Conservation (phyloP, 1,140 invertebrate species). For the Patella vulgata region DNA sequence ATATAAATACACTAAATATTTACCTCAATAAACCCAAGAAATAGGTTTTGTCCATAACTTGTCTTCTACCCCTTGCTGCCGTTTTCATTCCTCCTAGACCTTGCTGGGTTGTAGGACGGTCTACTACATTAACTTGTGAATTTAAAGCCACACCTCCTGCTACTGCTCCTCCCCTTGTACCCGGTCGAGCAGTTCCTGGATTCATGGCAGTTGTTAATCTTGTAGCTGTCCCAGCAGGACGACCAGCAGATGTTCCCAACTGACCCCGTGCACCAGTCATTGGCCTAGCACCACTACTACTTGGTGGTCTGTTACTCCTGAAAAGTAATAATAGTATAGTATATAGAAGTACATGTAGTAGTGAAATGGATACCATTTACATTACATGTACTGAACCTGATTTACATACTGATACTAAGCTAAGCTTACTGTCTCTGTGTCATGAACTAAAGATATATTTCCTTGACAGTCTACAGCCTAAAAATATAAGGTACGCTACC, state of each 20-base stretch:
- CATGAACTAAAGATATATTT: too few species aligned
- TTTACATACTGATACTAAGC: too few species aligned
- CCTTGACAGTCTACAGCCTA: too few species aligned
- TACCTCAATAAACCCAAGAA: conserved; percentile 80
- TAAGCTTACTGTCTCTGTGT: too few species aligned
- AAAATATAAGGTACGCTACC: too few species aligned
- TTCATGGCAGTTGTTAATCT: conserved; percentile 65
- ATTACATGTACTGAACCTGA: too few species aligned
- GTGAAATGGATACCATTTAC: too few species aligned
- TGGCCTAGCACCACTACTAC: conserved; percentile 39
- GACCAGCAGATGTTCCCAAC: conserved; percentile 42
- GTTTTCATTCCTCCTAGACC: conserved; percentile 81
- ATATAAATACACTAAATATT: too few species aligned
- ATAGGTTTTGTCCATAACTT: conserved; percentile 86
- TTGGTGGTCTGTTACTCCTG: conserved; percentile 44
- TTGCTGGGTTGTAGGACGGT: conserved; percentile 85
- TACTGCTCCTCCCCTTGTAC: conserved; percentile 51
- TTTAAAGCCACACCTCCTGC: conserved; percentile 58
- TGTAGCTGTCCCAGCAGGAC: conserved; percentile 64
- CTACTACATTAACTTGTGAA: conserved; percentile 69
- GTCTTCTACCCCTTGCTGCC: conserved; percentile 71
- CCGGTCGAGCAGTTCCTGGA: conserved; percentile 57
- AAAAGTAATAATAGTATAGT: too few species aligned
- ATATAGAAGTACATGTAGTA: too few species aligned
- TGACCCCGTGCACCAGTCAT: conserved; percentile 29